These are phyloP conservation scores for Ellobium chinense DNA, from an alignment of 2,888 invertebrate species.

Conservation along the genomic window DNA sequence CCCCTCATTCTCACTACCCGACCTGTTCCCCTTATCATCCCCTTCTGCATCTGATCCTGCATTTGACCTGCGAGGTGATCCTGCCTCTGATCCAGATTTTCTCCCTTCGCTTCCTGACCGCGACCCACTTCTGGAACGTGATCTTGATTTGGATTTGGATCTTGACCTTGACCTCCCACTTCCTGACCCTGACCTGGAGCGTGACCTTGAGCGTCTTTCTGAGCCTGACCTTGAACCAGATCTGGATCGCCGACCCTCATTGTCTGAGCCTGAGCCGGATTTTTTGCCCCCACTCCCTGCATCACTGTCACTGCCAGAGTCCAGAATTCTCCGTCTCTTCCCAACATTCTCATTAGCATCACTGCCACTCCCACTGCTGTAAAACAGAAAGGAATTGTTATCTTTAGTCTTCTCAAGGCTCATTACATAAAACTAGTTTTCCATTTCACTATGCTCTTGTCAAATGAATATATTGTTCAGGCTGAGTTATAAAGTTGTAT, in stretches of 20 bases:
- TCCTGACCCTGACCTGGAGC: slow-evolving; percentile 51
- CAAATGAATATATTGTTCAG: neutral
- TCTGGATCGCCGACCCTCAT: slow-evolving; percentile 61
- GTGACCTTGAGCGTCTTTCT: slow-evolving; percentile 64
- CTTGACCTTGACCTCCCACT: slow-evolving; percentile 48
- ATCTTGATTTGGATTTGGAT: slow-evolving; percentile 51
- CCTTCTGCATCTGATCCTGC: slow-evolving; percentile 28
- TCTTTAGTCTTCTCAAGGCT: too few species aligned
- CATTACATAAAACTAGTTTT: too few species aligned
- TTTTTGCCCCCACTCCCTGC: slow-evolving; percentile 54
- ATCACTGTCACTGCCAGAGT: slow-evolving; percentile 73
- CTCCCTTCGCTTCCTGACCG: slow-evolving; percentile 49
- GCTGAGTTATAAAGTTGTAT: too few species aligned
- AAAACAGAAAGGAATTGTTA: slow-evolving; percentile 34
- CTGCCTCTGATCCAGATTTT: slow-evolving; percentile 51
- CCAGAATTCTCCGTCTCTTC: slow-evolving; percentile 72
- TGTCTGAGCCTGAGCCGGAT: slow-evolving; percentile 60
- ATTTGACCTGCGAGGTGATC: slow-evolving; percentile 48
- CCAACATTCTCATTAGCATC: slow-evolving; percentile 62
- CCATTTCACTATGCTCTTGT: too few species aligned
- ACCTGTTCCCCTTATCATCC: slow-evolving; percentile 12
- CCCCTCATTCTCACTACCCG: slow-evolving; percentile 23
- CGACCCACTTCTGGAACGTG: slow-evolving; percentile 50
- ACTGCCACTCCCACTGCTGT: slow-evolving; percentile 64
- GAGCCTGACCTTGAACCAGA: slow-evolving; percentile 50